Evolutionary conservation across 1,140 invertebrate genomes (phyloP), one percentile per base, ranked within the genome.

Genomic region (Calliphora vicina): DNA sequence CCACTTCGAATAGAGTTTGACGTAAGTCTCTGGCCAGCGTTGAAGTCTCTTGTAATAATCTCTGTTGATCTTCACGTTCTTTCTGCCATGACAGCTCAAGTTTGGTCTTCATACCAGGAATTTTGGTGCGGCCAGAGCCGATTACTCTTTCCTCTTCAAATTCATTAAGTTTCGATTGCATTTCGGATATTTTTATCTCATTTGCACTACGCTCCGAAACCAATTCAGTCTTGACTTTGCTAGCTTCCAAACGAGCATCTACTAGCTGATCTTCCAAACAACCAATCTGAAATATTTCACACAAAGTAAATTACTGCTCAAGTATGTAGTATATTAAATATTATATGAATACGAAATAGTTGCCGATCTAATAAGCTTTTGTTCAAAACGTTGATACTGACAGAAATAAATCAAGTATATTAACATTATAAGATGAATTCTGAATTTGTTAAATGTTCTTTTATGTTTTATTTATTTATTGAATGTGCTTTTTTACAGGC

Each of bases 51-150:
- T 96, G 95, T 5, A 99, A 91, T 25, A 98, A 91, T 10, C 97
- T 92, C 86, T 97, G 97, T 86, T 98, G 97, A 87, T 98, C 97
- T 87, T 97, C 95, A 81, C 97, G 92, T 90, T 99, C 98, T 89
- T 98, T 98, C 86, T 98, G 97, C 97, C 97, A 99, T 0, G 97
- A 97, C 15, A 98, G 91, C 89, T 99, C 97, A 93, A 99, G 95
- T 57, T 96, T 94, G 1, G 97, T 97, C 88, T 96, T 95, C 74
- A 97, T 91, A 26, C 96, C 96, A 5, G 96, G 95, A 84, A 97
- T 95, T 87, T 97, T 95, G 0, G 96, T 95, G 82, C 97, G 92
- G 83, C 96, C 96, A 83, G 95, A 96, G 1, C 93, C 93, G 6
- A 97, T 91, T 71, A 97, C 91, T 81, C 95, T 92, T 82, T 97